Conservation (phyloP, 2,113 vertebrate genomes). For the Aythya baeri region DNA sequence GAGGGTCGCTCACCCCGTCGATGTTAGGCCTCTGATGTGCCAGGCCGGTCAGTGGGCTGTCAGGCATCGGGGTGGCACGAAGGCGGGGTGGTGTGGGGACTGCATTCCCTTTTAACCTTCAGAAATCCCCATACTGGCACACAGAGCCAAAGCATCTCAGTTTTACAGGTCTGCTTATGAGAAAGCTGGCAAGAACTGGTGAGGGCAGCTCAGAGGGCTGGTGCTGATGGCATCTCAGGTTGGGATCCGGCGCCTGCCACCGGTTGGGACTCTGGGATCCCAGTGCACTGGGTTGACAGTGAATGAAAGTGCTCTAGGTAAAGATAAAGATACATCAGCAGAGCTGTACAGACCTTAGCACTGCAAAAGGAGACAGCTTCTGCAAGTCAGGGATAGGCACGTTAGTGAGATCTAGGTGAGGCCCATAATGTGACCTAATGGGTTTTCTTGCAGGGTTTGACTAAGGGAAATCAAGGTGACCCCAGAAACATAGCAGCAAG, state of each 20-base stretch:
- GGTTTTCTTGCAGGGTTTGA: not conserved
- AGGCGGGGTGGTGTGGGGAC: not conserved
- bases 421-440: not conserved
- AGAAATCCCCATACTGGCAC: not conserved
- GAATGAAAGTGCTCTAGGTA: not conserved
- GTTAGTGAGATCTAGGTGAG: not conserved
- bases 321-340: not conserved
- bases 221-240: not conserved
- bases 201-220: not conserved
- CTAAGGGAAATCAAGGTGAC: not conserved
- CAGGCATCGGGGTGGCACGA: not conserved
- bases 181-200: not conserved
- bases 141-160: not conserved
- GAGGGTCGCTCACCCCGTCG: not conserved
- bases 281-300: fast-evolving
- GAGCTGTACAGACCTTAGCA: not conserved
- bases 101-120: not conserved
- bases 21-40: too few species aligned
- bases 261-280: not conserved
- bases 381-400: not conserved
- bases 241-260: not conserved
- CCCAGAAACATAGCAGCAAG: not conserved
- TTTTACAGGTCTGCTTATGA: not conserved
- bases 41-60: not conserved
- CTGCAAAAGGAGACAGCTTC: not conserved